Percentiles rank a stretch among this genome's conserved stretches.
These are phyloP conservation scores for Belgica antarctica DNA, from an alignment of 2,888 invertebrate species.

Conservation along the genomic window DNA sequence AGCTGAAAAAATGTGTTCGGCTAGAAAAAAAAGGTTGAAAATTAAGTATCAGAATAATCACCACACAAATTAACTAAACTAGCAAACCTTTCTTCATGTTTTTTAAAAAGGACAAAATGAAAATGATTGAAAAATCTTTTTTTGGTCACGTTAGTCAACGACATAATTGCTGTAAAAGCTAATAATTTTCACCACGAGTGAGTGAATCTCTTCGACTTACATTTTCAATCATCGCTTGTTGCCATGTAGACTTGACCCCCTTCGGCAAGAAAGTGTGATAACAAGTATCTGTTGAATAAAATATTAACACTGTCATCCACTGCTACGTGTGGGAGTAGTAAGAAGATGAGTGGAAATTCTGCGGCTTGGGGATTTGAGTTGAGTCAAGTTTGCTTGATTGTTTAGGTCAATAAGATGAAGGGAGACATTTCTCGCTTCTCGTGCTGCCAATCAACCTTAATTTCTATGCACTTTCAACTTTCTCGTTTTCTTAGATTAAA, in stretches of 20 bases:
- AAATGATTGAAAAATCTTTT: not conserved
- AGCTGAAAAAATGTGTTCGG: not conserved
- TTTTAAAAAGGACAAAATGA: no score
- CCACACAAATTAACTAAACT: no score
- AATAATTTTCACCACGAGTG: no score
- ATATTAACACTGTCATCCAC: constrained; percentile 21
- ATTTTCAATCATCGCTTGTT: constrained; percentile 27
- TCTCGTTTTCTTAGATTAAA: not conserved
- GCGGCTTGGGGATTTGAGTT: not conserved
- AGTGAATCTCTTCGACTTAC: constrained; percentile 1
- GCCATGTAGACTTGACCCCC: constrained; percentile 20
- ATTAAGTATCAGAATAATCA: no score
- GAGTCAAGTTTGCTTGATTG: not conserved
- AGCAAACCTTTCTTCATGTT: no score
- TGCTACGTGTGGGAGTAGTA: not conserved
- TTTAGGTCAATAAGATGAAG: constrained; percentile 7
- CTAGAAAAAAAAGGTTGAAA: no score
- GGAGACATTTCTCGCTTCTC: no score
- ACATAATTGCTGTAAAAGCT: no score
- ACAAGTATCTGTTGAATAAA: constrained; percentile 19
- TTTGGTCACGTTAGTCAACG: no score
- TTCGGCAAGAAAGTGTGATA: constrained; percentile 17
- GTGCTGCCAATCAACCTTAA: not conserved
- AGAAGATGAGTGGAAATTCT: not conserved
- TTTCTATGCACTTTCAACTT: not conserved